phyloP scores from a whole-genome alignment of 1,140 invertebrate species.

The Stegodyphus mimosarum region DNA sequence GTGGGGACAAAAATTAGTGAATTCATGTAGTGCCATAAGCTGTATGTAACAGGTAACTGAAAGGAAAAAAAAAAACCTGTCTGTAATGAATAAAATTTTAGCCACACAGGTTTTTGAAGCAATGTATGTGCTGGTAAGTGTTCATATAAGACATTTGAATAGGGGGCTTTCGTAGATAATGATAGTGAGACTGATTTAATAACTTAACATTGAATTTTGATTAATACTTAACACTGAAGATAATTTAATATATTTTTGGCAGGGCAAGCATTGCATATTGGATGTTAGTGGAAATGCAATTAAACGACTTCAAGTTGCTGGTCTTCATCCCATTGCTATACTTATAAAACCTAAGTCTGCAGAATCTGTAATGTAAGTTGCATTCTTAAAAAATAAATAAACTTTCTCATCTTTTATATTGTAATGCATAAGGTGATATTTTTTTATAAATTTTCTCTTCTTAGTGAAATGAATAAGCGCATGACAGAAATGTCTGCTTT shows the following conservation, averaged over 20 bases:
- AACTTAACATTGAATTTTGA: not conserved
- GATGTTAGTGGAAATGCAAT: slow-evolving; percentile 99
- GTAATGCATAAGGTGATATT: not conserved
- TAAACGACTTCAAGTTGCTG: slow-evolving; percentile 95
- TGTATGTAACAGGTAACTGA: no score
- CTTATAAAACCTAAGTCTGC: slow-evolving; percentile 98
- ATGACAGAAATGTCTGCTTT: slow-evolving; percentile 98
- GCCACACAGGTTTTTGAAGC: no score
- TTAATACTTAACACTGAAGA: not conserved
- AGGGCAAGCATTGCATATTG: slow-evolving; percentile 97
- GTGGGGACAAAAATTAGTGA: no score
- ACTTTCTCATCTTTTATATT: not conserved
- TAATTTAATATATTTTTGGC: not conserved
- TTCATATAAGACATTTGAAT: no score
- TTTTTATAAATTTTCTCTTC: not conserved
- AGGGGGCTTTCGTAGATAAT: no score
- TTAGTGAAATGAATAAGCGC: slow-evolving; percentile 96
- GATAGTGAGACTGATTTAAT: not conserved
- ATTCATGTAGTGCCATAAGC: no score
- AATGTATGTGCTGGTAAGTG: no score
- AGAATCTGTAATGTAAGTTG: slow-evolving; percentile 91
- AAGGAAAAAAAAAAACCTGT: no score
- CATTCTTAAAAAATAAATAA: not conserved
- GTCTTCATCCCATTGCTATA: slow-evolving; percentile 96
- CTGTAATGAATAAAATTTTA: no score